Evolutionary conservation across 2,113 vertebrate genomes (phyloP), one percentile per base, ranked within the genome.

Genomic region (Centrocercus urophasianus): DNA sequence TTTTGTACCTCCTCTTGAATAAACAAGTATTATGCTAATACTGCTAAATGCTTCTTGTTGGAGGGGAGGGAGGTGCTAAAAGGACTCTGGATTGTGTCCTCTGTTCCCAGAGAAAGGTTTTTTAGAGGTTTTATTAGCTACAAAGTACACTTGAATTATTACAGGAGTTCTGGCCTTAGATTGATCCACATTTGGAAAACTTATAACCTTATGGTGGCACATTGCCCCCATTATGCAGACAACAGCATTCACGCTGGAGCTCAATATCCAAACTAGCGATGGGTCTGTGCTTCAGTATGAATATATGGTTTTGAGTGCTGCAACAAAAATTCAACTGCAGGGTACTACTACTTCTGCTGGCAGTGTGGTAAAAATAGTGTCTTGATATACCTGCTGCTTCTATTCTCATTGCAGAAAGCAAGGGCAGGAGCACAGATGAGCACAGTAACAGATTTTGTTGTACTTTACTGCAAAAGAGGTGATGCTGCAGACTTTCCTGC

Each of bases 1-100:
- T 96, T 83, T 89, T 56, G 45, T 80, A 47, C 70, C 75, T 90
- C 60, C 24, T 91, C 74, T 78, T 79, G 70, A 82, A 90, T 87
- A 92, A 92, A 89, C 43, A 89, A 80, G 77, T 92, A 88, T 52
- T 54, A 45, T 45, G 30, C 12, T 78, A 86, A 74, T 88, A 61
- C 40, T 18, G 1, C 25, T 40, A 93, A 88, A 86, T 72, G 25
- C 16, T 75, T 76, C 77, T 89, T 63, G 10, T 65, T 43, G 80
- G 25, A 79, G 42, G 8, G 13, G 22, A 78, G 6, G 16, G n/a
- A 22, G 71, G 57, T 67, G 22, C 79, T 83, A 36, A 57, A 70
- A 86, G 38, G 40, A 6, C 42, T 88, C 18, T 83, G 28, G 59
- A 24, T 76, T 86, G 40, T 60, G 27, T 83, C 61, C 8, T 48